These are phyloP conservation scores for Gallinago stenura DNA, from an alignment of 2,797 vertebrate species.

Conservation along the genomic window DNA sequence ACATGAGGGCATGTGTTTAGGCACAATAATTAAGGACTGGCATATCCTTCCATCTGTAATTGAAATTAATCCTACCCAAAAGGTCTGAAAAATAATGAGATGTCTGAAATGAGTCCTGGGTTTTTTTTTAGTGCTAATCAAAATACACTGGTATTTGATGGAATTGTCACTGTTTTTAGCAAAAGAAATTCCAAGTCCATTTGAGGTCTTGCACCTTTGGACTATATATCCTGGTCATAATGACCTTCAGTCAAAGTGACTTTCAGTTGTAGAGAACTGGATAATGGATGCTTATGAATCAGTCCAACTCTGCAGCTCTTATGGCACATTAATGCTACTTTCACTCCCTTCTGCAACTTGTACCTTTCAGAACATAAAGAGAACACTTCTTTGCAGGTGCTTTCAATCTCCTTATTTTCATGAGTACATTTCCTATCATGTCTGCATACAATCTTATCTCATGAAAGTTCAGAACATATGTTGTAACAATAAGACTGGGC, in stretches of 20 bases:
- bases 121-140: background rate
- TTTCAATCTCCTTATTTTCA: constrained; percentile 24
- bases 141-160: background rate
- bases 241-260: background rate
- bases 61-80: background rate
- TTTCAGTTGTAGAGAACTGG: background rate
- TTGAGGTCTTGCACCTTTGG: background rate
- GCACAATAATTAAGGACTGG: background rate
- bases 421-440: background rate
- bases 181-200: background rate
- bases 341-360: background rate
- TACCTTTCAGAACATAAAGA: background rate
- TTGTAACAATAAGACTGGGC: background rate
- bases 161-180: background rate
- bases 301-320: background rate
- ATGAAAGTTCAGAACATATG: constrained; percentile 17
- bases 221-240: background rate
- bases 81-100: background rate
- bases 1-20: background rate
- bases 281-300: background rate
- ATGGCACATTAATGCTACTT: background rate
- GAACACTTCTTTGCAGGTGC: background rate
- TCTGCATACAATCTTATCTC: background rate
- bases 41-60: background rate
- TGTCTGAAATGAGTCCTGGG: background rate